A percentile compares a stretch with the other conserved stretches of the same genome.
Conservation (phyloP, 1,140 invertebrate genomes). For the Drosophila pectinifera region DNA sequence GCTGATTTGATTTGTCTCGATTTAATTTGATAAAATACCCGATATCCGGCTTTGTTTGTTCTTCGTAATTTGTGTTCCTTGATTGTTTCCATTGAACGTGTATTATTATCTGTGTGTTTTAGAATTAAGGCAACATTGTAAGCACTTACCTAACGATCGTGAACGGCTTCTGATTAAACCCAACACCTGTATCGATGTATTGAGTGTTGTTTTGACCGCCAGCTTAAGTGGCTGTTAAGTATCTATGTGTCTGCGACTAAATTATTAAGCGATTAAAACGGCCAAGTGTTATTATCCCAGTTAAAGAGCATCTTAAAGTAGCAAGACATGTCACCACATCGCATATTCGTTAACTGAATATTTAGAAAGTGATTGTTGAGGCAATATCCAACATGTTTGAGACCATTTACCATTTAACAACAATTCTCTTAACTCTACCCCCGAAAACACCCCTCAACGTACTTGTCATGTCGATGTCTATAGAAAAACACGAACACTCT, state of each 20-base stretch:
- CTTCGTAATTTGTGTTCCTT: conserved; percentile 41
- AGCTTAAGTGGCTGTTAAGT: conserved; percentile 12
- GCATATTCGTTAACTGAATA: conserved; percentile 76
- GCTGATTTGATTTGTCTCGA: conserved; percentile 38
- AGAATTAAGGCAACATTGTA: conserved; percentile 35
- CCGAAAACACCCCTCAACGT: conserved; percentile 18
- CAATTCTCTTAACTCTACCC: conserved; percentile 38
- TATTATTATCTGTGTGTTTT: conserved; percentile 49
- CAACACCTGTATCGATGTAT: conserved; percentile 52
- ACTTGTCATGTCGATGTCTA: conserved; percentile 64
- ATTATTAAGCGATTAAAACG: conserved; percentile 4
- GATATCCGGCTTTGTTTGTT: conserved; percentile 41
- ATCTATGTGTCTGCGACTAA: conserved; percentile 20
- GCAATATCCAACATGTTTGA: conserved; percentile 36
- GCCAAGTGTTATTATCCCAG: conserved; percentile 12
- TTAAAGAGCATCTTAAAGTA: conserved; percentile 16
- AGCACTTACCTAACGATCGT: conserved; percentile 12
- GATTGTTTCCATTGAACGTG: conserved; percentile 9
- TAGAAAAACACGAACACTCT: conserved; percentile 73
- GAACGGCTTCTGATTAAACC: conserved; percentile 42
- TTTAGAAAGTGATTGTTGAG: conserved; percentile 64
- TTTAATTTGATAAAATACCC: conserved; percentile 12
- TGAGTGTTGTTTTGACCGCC: conserved; percentile 24
- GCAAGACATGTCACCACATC: conserved; percentile 23
- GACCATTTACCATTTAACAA: conserved; percentile 52